A percentile compares a stretch with the other conserved stretches of the same genome.
These are phyloP conservation scores for Apeltes quadracus DNA, from an alignment of 2,113 vertebrate species.

Conservation along the genomic window DNA sequence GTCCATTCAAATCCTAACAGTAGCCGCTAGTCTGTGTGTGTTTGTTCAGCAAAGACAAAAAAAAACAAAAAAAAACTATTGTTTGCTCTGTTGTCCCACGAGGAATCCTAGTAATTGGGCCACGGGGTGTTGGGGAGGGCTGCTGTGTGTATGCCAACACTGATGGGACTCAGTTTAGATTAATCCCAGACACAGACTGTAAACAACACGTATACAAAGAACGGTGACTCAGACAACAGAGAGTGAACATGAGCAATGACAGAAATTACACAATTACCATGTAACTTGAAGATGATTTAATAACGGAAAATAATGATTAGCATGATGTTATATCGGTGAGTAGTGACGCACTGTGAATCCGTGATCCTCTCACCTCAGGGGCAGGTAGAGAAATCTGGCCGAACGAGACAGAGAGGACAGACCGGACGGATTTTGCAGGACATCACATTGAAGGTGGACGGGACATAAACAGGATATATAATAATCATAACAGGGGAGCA, in stretches of 20 bases:
- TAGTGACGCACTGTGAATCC: neutral
- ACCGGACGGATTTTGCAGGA: slow-evolving; percentile 74
- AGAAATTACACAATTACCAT: neutral
- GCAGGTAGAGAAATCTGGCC: slow-evolving; percentile 78
- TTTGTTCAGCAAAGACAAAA: slow-evolving; percentile 47
- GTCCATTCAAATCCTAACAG: slow-evolving; percentile 67
- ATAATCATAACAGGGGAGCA: slow-evolving; percentile 59
- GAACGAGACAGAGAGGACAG: slow-evolving; percentile 81
- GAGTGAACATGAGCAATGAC: neutral
- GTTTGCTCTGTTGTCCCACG: slow-evolving; percentile 49
- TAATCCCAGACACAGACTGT: slow-evolving; percentile 36
- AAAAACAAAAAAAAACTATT: slow-evolving; percentile 26
- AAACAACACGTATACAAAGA: slow-evolving; percentile 25
- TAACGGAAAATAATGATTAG: neutral
- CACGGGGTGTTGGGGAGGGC: slow-evolving; percentile 45
- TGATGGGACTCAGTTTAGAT: slow-evolving; percentile 47
- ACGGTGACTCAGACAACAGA: neutral
- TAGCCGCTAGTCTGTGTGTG: slow-evolving; percentile 46
- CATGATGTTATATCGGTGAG: slow-evolving; percentile 34
- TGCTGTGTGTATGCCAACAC: slow-evolving; percentile 30
- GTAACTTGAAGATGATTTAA: neutral
- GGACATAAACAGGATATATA: slow-evolving; percentile 57
- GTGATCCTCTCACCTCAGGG: slow-evolving; percentile 81
- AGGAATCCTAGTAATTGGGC: slow-evolving; percentile 63
- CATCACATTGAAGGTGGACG: slow-evolving; percentile 40